A percentile compares a stretch with the other conserved stretches of the same genome.
Conservation (phyloP, 2,888 invertebrate species). For the Stegana nigrithorax region DNA sequence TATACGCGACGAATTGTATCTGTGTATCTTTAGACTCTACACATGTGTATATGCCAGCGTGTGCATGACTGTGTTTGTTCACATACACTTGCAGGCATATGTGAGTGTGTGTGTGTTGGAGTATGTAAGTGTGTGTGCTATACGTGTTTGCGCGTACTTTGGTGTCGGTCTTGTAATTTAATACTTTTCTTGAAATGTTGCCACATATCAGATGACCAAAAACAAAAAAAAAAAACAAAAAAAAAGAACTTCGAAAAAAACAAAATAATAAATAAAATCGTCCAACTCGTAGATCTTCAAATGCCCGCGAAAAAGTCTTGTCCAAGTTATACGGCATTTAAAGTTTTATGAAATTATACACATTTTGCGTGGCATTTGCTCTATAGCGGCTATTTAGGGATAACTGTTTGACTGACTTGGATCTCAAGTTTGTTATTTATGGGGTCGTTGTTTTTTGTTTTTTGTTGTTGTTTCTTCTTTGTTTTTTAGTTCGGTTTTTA, state of each 20-base stretch:
- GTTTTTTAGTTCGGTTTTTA: no score
- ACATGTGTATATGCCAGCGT: conserved; percentile 10
- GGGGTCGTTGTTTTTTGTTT: no score
- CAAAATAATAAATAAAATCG: no score
- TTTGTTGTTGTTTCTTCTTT: no score
- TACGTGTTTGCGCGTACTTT: conserved; percentile 55
- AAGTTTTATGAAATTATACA: no score
- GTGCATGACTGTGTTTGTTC: conserved; percentile 5
- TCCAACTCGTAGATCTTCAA: no score
- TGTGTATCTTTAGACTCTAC: conserved; percentile 41
- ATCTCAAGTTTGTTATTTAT: no score
- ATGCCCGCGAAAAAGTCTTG: no score
- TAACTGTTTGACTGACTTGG: no score
- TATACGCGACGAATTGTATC: not conserved
- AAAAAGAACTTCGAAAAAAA: conserved; percentile 28
- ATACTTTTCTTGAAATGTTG: conserved; percentile 60
- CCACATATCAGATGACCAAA: conserved; percentile 60
- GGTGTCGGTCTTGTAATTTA: conserved; percentile 61
- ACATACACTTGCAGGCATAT: not conserved
- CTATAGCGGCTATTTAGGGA: no score
- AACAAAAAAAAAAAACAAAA: conserved; percentile 34
- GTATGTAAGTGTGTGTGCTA: conserved; percentile 35
- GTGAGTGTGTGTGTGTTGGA: conserved; percentile 27
- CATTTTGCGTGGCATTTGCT: no score
- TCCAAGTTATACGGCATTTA: no score